Percentiles rank a stretch among this genome's conserved stretches.
These are phyloP conservation scores for Pyrocephalus nanus DNA, from an alignment of 2,797 vertebrate species.

Conservation along the genomic window DNA sequence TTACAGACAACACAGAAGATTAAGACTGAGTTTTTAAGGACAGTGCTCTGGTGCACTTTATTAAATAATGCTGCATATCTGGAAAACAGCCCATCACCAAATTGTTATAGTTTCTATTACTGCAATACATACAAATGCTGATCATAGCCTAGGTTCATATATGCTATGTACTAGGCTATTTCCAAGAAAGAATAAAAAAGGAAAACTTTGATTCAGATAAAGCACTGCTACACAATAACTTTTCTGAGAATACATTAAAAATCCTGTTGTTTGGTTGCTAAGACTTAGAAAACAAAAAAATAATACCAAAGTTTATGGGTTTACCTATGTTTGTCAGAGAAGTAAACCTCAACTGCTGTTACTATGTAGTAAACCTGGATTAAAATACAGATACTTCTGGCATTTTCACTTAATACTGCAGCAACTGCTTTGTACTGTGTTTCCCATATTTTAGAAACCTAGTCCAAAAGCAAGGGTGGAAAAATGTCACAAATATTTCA, in stretches of 20 bases:
- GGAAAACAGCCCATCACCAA: not conserved
- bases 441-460: not conserved
- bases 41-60: not conserved
- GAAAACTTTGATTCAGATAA: not conserved
- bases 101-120: not conserved
- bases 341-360: not conserved
- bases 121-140: not conserved
- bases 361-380: not conserved
- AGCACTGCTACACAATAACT: not conserved
- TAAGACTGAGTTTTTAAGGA: not conserved
- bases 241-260: not conserved
- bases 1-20: not conserved
- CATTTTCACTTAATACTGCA: not conserved
- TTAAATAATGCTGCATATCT: not conserved
- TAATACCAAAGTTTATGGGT: not conserved
- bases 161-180: not conserved
- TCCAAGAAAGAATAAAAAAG: not conserved
- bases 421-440: not conserved
- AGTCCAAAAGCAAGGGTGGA: not conserved
- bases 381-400: not conserved
- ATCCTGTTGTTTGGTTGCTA: not conserved
- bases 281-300: not conserved
- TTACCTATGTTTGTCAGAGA: not conserved
- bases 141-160: not conserved
- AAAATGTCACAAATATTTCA: not conserved